phyloP scores from a whole-genome alignment of 1,140 invertebrate species.

The Lysiphlebus fabarum region DNA sequence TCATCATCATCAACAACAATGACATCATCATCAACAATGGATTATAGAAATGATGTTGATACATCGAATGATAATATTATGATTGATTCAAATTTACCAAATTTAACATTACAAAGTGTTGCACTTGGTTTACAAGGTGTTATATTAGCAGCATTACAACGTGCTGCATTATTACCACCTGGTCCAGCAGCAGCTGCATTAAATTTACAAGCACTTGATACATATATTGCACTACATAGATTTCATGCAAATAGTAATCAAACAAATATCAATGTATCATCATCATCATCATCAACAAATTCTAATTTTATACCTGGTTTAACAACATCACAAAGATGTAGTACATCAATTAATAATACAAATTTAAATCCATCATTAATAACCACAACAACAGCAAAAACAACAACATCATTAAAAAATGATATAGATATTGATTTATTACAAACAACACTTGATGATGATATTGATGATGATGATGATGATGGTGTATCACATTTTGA shows the following conservation, averaged over 20 bases:
- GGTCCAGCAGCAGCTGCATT: conserved; percentile 75
- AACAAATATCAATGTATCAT: conserved; percentile 34
- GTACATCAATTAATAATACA: conserved; percentile 26
- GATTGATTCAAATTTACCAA: conserved; percentile 36
- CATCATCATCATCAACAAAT: conserved; percentile 38
- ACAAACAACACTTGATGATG: conserved; percentile 32
- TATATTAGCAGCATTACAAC: conserved; percentile 71
- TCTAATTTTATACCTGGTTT: conserved; percentile 24
- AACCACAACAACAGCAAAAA: conserved; percentile 6
- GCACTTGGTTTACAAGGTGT: conserved; percentile 74
- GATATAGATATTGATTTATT: conserved; percentile 27
- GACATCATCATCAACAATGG: conserved; percentile 16
- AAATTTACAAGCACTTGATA: conserved; percentile 78
- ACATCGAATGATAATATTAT: conserved; percentile 29
- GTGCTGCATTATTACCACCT: conserved; percentile 70
- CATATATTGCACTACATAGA: conserved; percentile 75
- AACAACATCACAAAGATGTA: conserved; percentile 12
- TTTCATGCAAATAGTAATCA: conserved; percentile 56
- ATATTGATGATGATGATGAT: conserved; percentile 45
- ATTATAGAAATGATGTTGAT: conserved; percentile 29
- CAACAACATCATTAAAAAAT: conserved; percentile 21
- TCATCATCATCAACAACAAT: conserved; percentile 18
- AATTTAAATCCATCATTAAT: conserved; percentile 25
- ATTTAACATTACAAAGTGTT: conserved; percentile 48
- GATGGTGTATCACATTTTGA: conserved; percentile 45